phyloP scores from a whole-genome alignment of 1,140 invertebrate species.

The Aphidius ervi region DNA sequence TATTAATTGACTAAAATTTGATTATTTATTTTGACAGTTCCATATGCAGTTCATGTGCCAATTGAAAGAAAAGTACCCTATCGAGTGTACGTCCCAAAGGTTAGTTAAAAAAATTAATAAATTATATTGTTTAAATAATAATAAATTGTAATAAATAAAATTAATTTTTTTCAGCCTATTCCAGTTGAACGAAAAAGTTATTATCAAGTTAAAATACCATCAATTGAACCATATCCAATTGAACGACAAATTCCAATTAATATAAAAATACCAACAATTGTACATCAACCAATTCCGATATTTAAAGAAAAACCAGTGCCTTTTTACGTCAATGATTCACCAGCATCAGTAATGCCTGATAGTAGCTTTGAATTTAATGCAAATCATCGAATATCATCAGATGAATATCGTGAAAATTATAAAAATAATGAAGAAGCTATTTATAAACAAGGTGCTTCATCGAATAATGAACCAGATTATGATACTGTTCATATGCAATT shows the following conservation, averaged over 20 bases:
- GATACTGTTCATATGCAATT: no score
- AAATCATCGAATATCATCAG: no score
- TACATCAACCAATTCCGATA: constrained; percentile 58
- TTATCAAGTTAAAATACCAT: constrained; percentile 60
- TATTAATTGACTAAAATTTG: no score
- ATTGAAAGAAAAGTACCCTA: constrained; percentile 17
- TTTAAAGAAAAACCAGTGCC: constrained; percentile 45
- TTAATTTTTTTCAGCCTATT: constrained; percentile 46
- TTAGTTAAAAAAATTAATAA: no score
- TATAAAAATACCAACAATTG: constrained; percentile 61
- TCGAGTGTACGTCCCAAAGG: constrained; percentile 56
- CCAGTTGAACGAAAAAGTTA: constrained; percentile 64
- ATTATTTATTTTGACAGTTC: not conserved
- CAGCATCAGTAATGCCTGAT: no score
- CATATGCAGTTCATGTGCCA: constrained; percentile 18
- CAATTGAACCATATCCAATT: constrained; percentile 60
- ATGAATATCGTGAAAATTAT: no score
- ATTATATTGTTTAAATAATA: no score
- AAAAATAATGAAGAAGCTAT: no score
- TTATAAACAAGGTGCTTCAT: no score
- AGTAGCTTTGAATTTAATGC: no score
- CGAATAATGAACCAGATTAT: no score
- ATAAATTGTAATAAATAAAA: no score
- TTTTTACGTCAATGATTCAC: constrained; percentile 49
- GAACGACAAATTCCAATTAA: constrained; percentile 56